Base-by-base conservation (phyloP, 2,797 vertebrate species). In the Chloroceryle inda region DNA sequence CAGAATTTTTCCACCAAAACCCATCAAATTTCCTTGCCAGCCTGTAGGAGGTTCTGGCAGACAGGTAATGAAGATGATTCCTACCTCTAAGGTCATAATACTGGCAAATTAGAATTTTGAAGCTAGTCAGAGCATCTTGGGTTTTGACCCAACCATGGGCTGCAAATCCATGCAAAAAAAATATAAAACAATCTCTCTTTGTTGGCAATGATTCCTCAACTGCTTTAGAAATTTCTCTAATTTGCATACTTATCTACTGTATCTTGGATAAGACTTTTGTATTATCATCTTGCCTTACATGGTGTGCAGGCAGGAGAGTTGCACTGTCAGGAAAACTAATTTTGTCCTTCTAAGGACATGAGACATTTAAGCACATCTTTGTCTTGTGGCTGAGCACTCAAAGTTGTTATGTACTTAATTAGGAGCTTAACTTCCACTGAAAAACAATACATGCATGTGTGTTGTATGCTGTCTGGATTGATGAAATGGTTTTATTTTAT, bases 41-140 rank as follows among this genome's bases (percentile, higher is more conserved):
- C 47, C 38, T 86, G 47, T 40, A 62, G 83, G 63, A 96, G 63
- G 42, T 29, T 66, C 20, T 86, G 80, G 16, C 71, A 92, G 67
- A 52, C 10, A 31, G 42, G 45, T 88, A 58, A 47, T 5, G 38
- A 79, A 73, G 29, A 62, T 6, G 16, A 55, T 56, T 71, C n/a
- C 33, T 37, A 44, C 17, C 75, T 92, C 31, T 73, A 55, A 78
- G 52, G 4, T 58, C 10, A 0, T 58, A 75, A 85, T 10, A 29
- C 11, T 62, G 27, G 20, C n/a, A 90, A 86, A 73, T 2, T 68
- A 19, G 6, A 66, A 33, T 86, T 75, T 40, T 81, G 14, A 84
- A 90, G 24, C 85, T 93, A 95, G 90, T 84, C 38, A 14, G 53
- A 81, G 20, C 35, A 85, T 92, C 86, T 84, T 93, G 27, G 42